Conservation (phyloP, 2,888 invertebrate genomes). For the Harmothoe impar region DNA sequence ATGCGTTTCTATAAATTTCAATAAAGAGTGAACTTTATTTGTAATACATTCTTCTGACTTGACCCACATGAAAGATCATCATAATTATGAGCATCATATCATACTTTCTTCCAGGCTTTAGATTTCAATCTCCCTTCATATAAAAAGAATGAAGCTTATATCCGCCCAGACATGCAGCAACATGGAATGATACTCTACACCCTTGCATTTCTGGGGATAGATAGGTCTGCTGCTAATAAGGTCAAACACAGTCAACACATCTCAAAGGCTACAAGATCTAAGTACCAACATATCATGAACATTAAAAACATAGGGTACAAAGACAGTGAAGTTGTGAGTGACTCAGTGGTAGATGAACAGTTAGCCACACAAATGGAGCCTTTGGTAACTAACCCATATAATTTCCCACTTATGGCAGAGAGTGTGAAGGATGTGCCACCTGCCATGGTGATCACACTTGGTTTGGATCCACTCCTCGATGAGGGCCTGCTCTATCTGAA, state of each 20-base stretch:
- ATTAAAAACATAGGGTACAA: background rate
- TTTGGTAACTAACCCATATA: background rate
- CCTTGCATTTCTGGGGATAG: background rate
- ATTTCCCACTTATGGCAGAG: constrained; percentile 49
- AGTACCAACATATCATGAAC: background rate
- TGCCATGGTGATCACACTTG: constrained; percentile 28
- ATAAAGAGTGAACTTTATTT: no score
- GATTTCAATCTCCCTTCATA: constrained; percentile 28
- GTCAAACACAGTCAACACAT: background rate
- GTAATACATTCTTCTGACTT: no score
- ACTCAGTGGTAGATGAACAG: background rate
- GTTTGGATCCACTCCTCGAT: constrained; percentile 4
- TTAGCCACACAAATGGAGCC: background rate
- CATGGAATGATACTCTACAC: constrained; percentile 10
- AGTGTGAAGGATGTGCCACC: background rate
- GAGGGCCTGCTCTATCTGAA: constrained; percentile 13
- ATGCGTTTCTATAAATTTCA: no score
- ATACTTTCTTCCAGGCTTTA: background rate
- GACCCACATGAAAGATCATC: no score
- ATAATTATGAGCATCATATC: no score
- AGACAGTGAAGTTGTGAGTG: no score
- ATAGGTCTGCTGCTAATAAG: background rate
- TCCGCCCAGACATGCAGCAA: background rate
- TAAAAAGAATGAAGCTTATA: constrained; percentile 1
- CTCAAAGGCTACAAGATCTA: background rate